phyloP scores from a whole-genome alignment of 2,797 vertebrate species.

The Thamnophis elegans region DNA sequence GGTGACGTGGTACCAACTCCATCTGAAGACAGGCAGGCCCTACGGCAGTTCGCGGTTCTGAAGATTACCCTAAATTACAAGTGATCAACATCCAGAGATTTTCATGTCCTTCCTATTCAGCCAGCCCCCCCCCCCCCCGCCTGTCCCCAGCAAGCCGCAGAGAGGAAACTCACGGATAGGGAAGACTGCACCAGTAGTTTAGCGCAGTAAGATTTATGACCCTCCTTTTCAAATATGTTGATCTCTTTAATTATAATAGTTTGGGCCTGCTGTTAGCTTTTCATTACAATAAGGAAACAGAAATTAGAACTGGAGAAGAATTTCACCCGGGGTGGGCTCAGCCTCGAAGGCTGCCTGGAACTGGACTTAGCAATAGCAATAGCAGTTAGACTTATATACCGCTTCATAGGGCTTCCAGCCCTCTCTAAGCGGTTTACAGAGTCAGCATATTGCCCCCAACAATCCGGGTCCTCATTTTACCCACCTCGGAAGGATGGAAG shows the following conservation, averaged over 20 bases:
- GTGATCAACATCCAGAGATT: slow-evolving; percentile 58
- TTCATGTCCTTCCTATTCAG: slow-evolving; percentile 30
- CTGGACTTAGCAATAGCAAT: too few relatives aligned
- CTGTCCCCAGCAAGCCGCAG: not conserved
- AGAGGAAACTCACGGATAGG: slow-evolving; percentile 24
- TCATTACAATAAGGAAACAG: not conserved
- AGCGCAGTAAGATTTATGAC: not conserved
- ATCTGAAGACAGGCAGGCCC: slow-evolving; percentile 62
- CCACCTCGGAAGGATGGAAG: too few relatives aligned
- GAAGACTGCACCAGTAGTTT: slow-evolving; percentile 20
- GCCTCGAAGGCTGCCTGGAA: not conserved
- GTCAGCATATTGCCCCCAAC: too few relatives aligned
- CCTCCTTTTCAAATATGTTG: slow-evolving; percentile 28
- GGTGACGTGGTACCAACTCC: slow-evolving; percentile 52
- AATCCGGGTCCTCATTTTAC: too few relatives aligned
- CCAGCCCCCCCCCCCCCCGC: not conserved
- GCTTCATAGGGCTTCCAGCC: too few relatives aligned
- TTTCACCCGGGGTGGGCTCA: not conserved
- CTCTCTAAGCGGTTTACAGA: too few relatives aligned
- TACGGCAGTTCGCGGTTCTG: slow-evolving; percentile 59
- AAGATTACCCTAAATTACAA: slow-evolving; percentile 70
- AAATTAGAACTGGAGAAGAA: not conserved
- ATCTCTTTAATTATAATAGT: slow-evolving; percentile 6
- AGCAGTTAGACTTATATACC: too few relatives aligned
- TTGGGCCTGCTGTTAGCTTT: not conserved